Base-by-base conservation (phyloP, 1,140 invertebrate species). In the Venturia canescens region DNA sequence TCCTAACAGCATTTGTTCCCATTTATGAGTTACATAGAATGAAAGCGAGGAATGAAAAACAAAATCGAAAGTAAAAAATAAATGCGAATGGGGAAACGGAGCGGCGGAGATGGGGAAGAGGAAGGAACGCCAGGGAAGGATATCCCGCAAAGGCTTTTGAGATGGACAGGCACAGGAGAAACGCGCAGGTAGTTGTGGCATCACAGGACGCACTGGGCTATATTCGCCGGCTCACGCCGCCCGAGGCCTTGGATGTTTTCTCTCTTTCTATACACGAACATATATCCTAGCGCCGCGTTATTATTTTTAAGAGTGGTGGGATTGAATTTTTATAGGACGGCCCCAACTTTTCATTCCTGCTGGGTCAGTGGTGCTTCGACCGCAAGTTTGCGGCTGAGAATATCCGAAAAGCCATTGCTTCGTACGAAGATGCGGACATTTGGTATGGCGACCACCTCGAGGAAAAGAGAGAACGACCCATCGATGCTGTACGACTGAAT, bases 281-380 rank as follows among this genome's bases (percentile, higher is more conserved):
- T 48, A 70, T 26, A 21, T 48, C 67, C 79, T 80, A 80, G 79
- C 69, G 79, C 71, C 67, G 80, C 69, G 69, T 82, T 79, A 82
- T 78, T 77, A 79, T 79, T 74, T 79, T 79, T 79, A 82, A 82
- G 69, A 82, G 76, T 82, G 75, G 75, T 82, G 27, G 80, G 76
- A 82, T 82, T 82, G 80, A 82, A 82, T 82, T 82, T 82, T 82
- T 78, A 81, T 81, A 81, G 80, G 74, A 76, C 23, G 72, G 80
- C 76, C 23, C 44, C 11, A 63, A 53, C 38, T 70, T 57, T 50
- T 67, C 34, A 48, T 70, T 23, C 69, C 71, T 26, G 66, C 63
- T 31, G 66, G 57, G 67, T 27, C 79, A 72, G 69, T 63, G 71
- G 50, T 74, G 53, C 79, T 74, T 70, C 50, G 3, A 13, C 50